Evolutionary conservation across 2,113 vertebrate species (phyloP).

Genomic region (Climacteris rufus): DNA sequence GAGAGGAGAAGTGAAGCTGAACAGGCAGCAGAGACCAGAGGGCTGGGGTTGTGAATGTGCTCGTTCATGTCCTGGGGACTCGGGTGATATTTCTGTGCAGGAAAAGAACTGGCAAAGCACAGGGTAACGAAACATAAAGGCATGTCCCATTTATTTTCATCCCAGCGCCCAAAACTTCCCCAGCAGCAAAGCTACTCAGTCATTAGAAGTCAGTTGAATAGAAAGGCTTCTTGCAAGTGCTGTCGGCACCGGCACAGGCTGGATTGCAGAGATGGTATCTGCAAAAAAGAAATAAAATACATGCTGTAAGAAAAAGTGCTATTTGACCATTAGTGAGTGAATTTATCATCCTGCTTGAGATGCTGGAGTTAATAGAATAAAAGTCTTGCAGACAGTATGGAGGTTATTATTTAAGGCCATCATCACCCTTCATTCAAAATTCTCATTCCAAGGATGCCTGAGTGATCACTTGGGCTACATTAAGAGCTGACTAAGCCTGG

Average conservation of each 20-base stretch:
- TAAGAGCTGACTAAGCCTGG: constrained; percentile 15
- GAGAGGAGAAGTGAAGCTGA: neutral
- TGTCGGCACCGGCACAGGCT: neutral
- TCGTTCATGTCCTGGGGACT: neutral
- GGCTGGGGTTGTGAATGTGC: neutral
- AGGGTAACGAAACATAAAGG: neutral
- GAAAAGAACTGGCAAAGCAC: neutral
- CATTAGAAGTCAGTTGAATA: neutral
- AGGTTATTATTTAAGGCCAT: constrained; percentile 32
- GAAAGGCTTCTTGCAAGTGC: neutral
- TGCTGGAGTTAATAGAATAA: constrained; percentile 23
- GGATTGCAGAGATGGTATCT: neutral
- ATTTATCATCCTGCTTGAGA: constrained; percentile 25
- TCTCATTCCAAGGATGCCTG: constrained; percentile 38
- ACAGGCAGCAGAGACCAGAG: neutral
- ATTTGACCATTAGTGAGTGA: neutral
- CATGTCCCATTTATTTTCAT: constrained; percentile 1
- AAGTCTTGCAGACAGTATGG: neutral
- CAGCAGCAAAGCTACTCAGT: neutral
- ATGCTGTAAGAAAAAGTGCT: neutral
- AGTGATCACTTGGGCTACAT: neutral
- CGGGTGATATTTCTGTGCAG: neutral
- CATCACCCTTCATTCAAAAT: constrained; percentile 38
- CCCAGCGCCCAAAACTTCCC: neutral
- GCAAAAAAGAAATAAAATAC: neutral